Evolutionary conservation across 2,888 invertebrate species (phyloP).

Genomic region (Belgica antarctica): DNA sequence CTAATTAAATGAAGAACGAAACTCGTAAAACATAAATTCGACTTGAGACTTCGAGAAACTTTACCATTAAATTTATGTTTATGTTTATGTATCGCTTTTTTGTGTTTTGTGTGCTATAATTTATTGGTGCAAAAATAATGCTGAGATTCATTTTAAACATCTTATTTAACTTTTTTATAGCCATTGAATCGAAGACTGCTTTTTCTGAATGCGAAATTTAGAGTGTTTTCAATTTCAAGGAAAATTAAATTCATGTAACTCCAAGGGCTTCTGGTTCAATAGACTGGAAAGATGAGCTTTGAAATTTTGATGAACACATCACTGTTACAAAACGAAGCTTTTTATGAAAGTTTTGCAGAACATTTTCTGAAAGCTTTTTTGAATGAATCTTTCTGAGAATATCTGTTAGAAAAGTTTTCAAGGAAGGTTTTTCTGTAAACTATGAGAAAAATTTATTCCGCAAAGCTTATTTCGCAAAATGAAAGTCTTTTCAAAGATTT

Average conservation of each 20-base stretch:
- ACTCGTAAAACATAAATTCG: constrained; percentile 30
- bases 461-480: background rate
- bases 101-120: constrained; percentile 15
- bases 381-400: background rate
- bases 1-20: background rate
- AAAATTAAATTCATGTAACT: background rate
- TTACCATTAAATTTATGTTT: constrained; percentile 15
- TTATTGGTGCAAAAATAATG: constrained; percentile 42
- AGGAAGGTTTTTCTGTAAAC: too few relatives aligned
- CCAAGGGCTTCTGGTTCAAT: too few relatives aligned
- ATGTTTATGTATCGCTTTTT: constrained; percentile 28
- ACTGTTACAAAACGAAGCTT: too few relatives aligned
- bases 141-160: constrained; percentile 30
- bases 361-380: too few relatives aligned
- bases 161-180: constrained; percentile 16
- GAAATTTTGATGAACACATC: too few relatives aligned
- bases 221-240: background rate
- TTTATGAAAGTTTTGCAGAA: too few relatives aligned
- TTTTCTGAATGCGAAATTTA: background rate
- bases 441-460: too few relatives aligned
- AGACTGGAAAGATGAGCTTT: too few relatives aligned
- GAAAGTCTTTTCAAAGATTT: too few relatives aligned
- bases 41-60: constrained; percentile 23
- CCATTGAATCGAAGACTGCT: background rate
- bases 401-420: too few relatives aligned